Conservation (phyloP, 1,140 invertebrate species). For the Grapholita molesta region DNA sequence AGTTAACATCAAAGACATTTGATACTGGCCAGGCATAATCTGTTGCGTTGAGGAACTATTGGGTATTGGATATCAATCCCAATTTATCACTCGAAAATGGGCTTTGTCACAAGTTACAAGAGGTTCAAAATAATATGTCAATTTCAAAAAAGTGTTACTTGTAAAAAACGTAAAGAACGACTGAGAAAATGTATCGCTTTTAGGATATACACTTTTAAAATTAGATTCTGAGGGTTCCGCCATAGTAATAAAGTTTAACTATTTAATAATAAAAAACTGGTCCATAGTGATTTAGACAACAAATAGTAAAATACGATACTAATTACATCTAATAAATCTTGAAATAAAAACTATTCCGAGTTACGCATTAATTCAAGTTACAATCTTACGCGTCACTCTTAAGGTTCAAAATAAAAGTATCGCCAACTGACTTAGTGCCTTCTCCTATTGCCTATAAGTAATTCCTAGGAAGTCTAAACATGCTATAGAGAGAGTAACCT, state of each 20-base stretch:
- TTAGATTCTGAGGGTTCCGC: no score
- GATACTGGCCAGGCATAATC: conserved; percentile 66
- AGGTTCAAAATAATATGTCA: conserved; percentile 28
- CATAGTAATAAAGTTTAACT: not conserved
- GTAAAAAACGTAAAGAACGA: conserved; percentile 15
- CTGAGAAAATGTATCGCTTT: not conserved
- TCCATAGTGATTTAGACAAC: no score
- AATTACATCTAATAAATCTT: not conserved
- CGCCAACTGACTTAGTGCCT: not conserved
- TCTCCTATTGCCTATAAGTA: not conserved
- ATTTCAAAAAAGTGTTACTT: conserved; percentile 39
- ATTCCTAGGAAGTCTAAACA: not conserved
- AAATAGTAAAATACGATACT: not conserved
- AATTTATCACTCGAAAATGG: conserved; percentile 25
- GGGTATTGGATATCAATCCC: conserved; percentile 59
- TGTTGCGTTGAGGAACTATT: conserved; percentile 60
- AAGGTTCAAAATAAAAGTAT: not conserved
- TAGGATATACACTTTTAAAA: no score
- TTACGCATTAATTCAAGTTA: not conserved
- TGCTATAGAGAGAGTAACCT: not conserved
- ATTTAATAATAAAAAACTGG: not conserved
- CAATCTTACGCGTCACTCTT: not conserved
- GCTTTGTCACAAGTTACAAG: conserved; percentile 26
- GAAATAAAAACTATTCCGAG: not conserved
- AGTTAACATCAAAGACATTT: conserved; percentile 41